Base-by-base conservation (phyloP, 2,797 vertebrate genomes). In the Alauda arvensis region DNA sequence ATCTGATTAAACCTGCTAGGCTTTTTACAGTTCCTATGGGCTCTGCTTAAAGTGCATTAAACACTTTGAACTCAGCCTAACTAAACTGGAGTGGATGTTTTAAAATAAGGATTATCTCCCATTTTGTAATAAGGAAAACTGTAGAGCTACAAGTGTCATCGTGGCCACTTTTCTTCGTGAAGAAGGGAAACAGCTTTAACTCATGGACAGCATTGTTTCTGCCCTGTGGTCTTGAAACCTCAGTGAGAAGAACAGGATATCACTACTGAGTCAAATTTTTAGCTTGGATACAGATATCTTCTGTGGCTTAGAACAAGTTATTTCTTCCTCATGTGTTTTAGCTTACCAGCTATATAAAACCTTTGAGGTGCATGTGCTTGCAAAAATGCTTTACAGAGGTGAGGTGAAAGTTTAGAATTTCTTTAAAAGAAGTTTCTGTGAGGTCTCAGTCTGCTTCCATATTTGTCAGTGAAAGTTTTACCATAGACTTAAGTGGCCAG, bases 281-380 rank as follows among this genome's bases (percentile, higher is more conserved):
- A 68, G 24, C 51, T 84, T 68, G 72, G 49, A 87, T 28, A 79
- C 29, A 77, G 42, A 53, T 69, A 82, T 88, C 52, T 91, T 75
- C 56, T 82, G 59, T 51, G 66, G 52, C 42, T 82, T 88, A 83
- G 45, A 86, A 72, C 12, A 80, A 85, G 26, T 68, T 43, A 56
- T 89, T 88, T 91, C 43, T 85, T 90, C 20, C 26, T 82, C 51
- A 53, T 85, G 24, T 76, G 67, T 75, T 85, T 88, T 83, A 62
- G 29, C 20, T 94, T 40, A 69, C 13, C 28, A 72, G 49, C 53
- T 85, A 12, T 55, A 85, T 48, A 55, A 83, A 85, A 63, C 12
- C 40, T 76, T 56, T 81, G 56, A 90, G 74, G 57, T 85, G 33
- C 65, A 60, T 34, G 25, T 76, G 34, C 51, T 72, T 61, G 39